Conservation (phyloP, 2,113 vertebrate species). For the Euleptes europaea region DNA sequence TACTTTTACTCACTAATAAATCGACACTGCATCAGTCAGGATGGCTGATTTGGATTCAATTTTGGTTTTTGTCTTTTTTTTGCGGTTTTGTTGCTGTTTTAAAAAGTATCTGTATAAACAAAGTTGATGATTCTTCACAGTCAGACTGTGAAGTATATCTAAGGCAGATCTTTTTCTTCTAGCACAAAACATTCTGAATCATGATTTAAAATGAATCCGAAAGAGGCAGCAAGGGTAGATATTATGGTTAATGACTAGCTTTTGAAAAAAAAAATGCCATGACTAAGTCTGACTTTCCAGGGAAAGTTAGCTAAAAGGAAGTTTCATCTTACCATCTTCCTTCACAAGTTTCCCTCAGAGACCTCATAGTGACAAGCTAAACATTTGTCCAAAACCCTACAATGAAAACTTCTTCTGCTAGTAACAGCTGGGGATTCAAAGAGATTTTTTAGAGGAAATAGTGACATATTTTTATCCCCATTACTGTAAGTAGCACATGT, state of each 20-base stretch:
- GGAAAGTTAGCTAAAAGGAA: neutral
- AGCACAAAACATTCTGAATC: constrained; percentile 61
- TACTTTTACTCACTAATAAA: constrained; percentile 79
- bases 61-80: constrained; percentile 56
- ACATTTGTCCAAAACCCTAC: neutral
- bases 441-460: neutral
- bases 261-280: neutral
- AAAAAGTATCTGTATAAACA: constrained; percentile 71
- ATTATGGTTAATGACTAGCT: neutral
- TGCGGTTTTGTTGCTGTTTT: constrained; percentile 13
- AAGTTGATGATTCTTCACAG: constrained; percentile 56
- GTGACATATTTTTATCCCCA: neutral
- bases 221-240: constrained; percentile 29
- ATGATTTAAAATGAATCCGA: constrained; percentile 32
- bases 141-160: constrained; percentile 67
- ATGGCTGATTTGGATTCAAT: constrained; percentile 72
- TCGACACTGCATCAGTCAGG: constrained; percentile 75
- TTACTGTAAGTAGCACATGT: neutral
- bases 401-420: neutral
- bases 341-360: neutral
- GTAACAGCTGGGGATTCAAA: neutral
- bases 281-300: neutral
- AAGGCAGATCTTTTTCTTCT: constrained; percentile 70
- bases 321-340: neutral
- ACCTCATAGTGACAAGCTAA: neutral